A percentile compares a stretch with the other conserved stretches of the same genome.
Evolutionary conservation across 2,888 invertebrate genomes (phyloP).

Genomic region (Lasioglossum zephyrum): DNA sequence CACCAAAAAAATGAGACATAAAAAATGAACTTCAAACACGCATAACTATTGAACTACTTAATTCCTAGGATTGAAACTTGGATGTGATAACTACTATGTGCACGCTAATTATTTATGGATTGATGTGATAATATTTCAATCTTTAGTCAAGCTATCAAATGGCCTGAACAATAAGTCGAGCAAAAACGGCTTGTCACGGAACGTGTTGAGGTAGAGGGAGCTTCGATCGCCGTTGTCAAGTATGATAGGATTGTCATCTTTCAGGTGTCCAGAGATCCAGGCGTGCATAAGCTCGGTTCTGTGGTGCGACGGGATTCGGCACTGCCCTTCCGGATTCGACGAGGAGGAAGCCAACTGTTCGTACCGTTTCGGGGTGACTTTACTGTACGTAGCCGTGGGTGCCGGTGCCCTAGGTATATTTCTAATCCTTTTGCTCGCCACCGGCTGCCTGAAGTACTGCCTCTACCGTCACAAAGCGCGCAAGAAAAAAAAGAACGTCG

Average conservation of each 20-base stretch:
- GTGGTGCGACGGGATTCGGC: slow-evolving; percentile 92
- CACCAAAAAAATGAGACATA: too few relatives aligned
- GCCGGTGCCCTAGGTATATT: slow-evolving; percentile 88
- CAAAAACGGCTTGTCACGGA: too few relatives aligned
- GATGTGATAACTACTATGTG: too few relatives aligned
- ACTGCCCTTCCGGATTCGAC: slow-evolving; percentile 93
- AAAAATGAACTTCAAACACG: too few relatives aligned
- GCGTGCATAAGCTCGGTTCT: slow-evolving; percentile 91
- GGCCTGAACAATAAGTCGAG: too few relatives aligned
- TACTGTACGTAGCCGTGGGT: slow-evolving; percentile 88
- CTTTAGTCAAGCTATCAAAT: too few relatives aligned
- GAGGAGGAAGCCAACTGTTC: slow-evolving; percentile 92
- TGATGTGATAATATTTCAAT: too few relatives aligned
- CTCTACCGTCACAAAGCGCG: slow-evolving; percentile 86
- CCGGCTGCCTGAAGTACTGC: slow-evolving; percentile 87
- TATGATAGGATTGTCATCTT: slow-evolving; percentile 1
- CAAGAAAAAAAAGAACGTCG: slow-evolving; percentile 86
- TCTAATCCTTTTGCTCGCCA: slow-evolving; percentile 86
- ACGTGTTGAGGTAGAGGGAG: too few relatives aligned
- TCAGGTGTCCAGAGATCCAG: slow-evolving; percentile 91
- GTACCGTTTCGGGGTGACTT: slow-evolving; percentile 88
- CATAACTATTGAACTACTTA: too few relatives aligned
- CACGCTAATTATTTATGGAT: too few relatives aligned
- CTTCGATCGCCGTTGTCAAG: not conserved
- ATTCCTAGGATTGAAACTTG: too few relatives aligned